These are phyloP conservation scores for Asobara japonica DNA, from an alignment of 1,140 invertebrate genomes.

Conservation along the genomic window DNA sequence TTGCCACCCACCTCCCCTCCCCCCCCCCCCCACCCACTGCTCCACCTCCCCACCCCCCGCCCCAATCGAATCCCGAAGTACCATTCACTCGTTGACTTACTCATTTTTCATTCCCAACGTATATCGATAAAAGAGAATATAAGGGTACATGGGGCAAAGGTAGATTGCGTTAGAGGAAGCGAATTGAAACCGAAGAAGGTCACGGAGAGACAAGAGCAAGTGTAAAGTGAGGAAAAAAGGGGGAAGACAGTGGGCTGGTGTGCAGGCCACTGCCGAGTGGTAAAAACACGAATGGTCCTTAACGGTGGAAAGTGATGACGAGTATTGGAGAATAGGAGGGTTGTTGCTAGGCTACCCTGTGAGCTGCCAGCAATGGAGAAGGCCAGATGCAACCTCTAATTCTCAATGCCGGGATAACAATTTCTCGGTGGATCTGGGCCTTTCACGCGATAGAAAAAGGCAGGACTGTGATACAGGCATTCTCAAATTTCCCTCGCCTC, in stretches of 20 bases:
- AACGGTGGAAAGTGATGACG: slow-evolving; percentile 1
- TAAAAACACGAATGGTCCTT: slow-evolving; percentile 9
- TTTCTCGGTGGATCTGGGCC: background rate
- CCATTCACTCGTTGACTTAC: slow-evolving; percentile 10
- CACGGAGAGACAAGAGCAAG: slow-evolving; percentile 4
- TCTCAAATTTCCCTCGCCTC: slow-evolving; percentile 16
- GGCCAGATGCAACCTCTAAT: background rate
- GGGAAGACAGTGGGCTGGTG: background rate
- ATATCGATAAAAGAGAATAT: background rate
- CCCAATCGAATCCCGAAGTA: background rate
- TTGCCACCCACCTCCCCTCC: too few relatives aligned
- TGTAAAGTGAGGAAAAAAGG: background rate
- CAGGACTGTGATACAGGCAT: too few relatives aligned
- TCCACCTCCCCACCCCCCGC: too few relatives aligned
- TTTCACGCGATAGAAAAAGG: background rate
- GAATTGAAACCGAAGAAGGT: slow-evolving; percentile 16
- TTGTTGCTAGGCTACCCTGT: slow-evolving; percentile 8
- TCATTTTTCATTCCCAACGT: slow-evolving; percentile 13
- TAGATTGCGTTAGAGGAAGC: slow-evolving; percentile 13
- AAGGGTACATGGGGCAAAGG: background rate
- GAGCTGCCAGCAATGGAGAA: background rate
- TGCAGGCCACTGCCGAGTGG: background rate
- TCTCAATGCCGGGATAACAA: background rate
- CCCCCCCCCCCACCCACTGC: too few relatives aligned
- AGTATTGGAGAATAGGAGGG: too few relatives aligned